Evolutionary conservation across 2,113 vertebrate species (phyloP), one percentile per base, ranked within the genome.

Genomic region (Odocoileus hemionus): DNA sequence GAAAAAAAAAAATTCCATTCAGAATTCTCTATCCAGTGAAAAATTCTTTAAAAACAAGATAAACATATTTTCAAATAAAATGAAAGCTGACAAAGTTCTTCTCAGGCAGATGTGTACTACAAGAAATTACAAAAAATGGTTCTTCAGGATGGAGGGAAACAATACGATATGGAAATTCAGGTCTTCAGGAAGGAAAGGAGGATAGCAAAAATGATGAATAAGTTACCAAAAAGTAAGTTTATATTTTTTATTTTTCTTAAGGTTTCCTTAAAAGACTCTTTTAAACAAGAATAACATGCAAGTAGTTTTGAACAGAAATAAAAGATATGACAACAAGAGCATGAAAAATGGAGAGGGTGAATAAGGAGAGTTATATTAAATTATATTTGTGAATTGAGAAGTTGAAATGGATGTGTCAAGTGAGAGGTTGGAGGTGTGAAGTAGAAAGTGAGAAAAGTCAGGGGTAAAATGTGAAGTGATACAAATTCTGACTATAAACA

Each of bases 241-340:
- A 82, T 45, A 3, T 52, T 88, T 43, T 89, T 76, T 47, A 60
- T 85, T 92, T 16, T 89, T 90, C 80, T 93, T 90, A 83, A 90
- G 82, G 95, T 89, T 82, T 94, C n/a, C 25, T 90, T 94, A 76
- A 89, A 94, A 94, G 19, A 61, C 11, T 86, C 25, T 89, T 93
- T 85, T 43, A 93, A 96, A 15, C 13, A 89, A 87, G 19, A 61
- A 83, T 26, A 89, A 82, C 25, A 78, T 16, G 11, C 76, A 23
- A 58, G 26, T 5, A 16, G 26, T 93, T 80, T 93, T 55, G n/a
- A 86, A 55, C n/a, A 45, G 15, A 94, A 84, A 96, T 57, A 83
- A 92, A 97, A 89, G 26, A 58, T 9, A 88, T 54, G 12, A 83
- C 67, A 92, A 50, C 16, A 94, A 92, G 43, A 85, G 15, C 26